phyloP scores from a whole-genome alignment of 2,888 invertebrate genomes.

The Aleiodes leptofemur region DNA sequence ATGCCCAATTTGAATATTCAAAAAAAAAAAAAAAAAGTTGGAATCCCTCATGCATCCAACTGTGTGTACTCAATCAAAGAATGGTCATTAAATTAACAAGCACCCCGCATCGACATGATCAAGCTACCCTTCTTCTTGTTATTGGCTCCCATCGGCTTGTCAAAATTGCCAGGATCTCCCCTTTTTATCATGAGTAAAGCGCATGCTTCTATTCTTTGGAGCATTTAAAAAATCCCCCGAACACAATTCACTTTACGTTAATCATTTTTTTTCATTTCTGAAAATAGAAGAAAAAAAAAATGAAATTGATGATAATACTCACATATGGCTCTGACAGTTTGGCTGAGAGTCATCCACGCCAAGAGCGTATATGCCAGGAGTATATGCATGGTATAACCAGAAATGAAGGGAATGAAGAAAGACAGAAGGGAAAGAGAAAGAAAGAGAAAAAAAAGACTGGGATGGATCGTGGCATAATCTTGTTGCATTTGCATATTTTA shows the following conservation, averaged over 20 bases:
- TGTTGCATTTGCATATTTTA: slow-evolving; percentile 57
- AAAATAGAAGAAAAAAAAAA: neutral
- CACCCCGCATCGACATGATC: slow-evolving; percentile 63
- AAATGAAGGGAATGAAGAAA: slow-evolving; percentile 12
- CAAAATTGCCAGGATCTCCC: slow-evolving; percentile 45
- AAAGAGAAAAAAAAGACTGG: slow-evolving; percentile 38
- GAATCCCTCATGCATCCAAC: neutral
- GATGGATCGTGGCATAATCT: slow-evolving; percentile 55
- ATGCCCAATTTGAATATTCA: neutral
- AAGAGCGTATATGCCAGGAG: neutral
- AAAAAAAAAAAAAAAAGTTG: neutral
- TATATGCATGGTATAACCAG: slow-evolving; percentile 8
- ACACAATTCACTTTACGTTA: slow-evolving; percentile 36
- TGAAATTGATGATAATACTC: neutral
- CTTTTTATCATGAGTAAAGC: neutral
- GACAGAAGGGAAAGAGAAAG: slow-evolving; percentile 23
- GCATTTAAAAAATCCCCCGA: slow-evolving; percentile 46
- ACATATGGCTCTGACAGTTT: slow-evolving; percentile 38
- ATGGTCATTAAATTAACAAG: slow-evolving; percentile 70
- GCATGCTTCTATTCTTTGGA: slow-evolving; percentile 19
- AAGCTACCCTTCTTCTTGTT: slow-evolving; percentile 29
- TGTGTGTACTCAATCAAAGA: slow-evolving; percentile 39
- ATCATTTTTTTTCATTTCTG: slow-evolving; percentile 3
- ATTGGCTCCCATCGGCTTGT: slow-evolving; percentile 38
- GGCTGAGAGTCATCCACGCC: slow-evolving; percentile 20